Evolutionary conservation across 2,888 invertebrate species (phyloP), one percentile per base, ranked within the genome.

Genomic region (Drosophila kuntzei): DNA sequence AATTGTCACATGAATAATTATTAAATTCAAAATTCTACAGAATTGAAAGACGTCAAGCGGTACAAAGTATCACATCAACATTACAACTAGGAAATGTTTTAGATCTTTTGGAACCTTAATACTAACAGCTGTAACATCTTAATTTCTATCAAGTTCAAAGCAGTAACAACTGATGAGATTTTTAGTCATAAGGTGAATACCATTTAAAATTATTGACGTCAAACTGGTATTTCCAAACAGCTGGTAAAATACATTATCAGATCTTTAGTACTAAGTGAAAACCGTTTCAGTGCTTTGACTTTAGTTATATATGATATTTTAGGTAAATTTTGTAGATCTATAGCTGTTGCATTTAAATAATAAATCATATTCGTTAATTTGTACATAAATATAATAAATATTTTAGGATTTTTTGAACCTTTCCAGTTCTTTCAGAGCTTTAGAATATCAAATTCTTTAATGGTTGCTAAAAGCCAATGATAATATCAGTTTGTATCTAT

Each of bases 1-100:
- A 43, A 34, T 41, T 53, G 41, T 41, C 20, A 62, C 36, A 44
- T 58, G 14, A 50, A 58, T 66, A 29, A 22, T 59, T 54, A 59
- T 29, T 60, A 27, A 60, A 59, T 50, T 73, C 29, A 55, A 47
- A 60, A 39, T 37, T 53, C 16, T 4, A 12, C 22, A 16, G 43
- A 60, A 57, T 14, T 41, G 7, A 27, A 44, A 39, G 43, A 22
- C 39, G 25, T 27, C 43, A 61, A 29, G 44, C 53, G 47, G 16
- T 29, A 34, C n/a, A 25, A 44, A 14, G 2, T 25, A 7, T n/a
- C 12, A 3, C 16, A 37, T 3, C 12, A 16, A 16, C 16, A 32
- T 36, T 36, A 14, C 11, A 14, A 11, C 7, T 25, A 14, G 25
- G n/a, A 50, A 36, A 4, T 14, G 14, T 4, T n/a, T 49, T 7